A percentile compares a stretch with the other conserved stretches of the same genome.
Conservation (phyloP, 2,113 vertebrate species). For the Acanthisitta chloris region DNA sequence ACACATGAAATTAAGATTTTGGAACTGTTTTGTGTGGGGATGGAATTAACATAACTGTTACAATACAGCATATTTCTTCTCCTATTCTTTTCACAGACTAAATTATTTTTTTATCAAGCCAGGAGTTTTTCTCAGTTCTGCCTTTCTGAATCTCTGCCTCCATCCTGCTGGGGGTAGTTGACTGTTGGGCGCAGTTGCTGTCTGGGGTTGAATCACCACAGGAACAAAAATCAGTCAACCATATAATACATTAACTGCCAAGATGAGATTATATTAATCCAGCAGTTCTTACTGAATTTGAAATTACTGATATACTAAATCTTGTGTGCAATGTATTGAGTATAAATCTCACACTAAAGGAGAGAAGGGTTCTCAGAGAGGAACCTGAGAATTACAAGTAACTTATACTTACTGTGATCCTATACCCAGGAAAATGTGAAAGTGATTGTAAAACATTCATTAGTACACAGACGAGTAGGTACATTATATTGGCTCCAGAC, state of each 20-base stretch:
- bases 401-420: neutral
- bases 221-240: neutral
- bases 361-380: neutral
- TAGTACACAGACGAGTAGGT: neutral
- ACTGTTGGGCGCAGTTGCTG: neutral
- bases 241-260: neutral
- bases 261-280: neutral
- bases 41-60: neutral
- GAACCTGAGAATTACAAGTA: neutral
- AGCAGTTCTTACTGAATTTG: neutral
- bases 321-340: neutral
- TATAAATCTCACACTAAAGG: neutral
- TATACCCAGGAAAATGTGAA: neutral
- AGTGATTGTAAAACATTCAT: neutral
- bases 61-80: neutral
- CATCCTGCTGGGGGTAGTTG: rapidly evolving
- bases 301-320: neutral
- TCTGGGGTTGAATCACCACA: neutral
- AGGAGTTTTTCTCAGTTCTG: neutral
- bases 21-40: neutral
- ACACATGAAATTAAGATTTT: neutral
- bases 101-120: neutral
- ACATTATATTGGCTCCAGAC: neutral
- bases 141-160: neutral
- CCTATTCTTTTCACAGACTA: neutral